Conservation (phyloP, 1,140 invertebrate species). For the Calliphora vicina region DNA sequence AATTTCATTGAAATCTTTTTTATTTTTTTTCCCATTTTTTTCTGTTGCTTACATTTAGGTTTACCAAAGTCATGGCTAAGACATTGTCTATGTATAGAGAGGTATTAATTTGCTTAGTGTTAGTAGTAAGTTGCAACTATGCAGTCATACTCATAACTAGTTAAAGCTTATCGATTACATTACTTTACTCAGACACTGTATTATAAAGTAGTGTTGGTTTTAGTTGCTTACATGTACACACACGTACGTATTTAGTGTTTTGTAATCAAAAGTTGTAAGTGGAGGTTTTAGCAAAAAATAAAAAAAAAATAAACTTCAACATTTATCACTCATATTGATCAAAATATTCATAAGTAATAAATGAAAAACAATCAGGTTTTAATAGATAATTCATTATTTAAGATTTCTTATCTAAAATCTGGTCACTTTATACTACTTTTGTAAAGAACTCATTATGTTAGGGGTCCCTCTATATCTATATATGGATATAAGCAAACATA, state of each 20-base stretch:
- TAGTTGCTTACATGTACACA: too few species aligned
- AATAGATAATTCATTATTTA: conserved; percentile 1
- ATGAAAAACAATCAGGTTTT: not conserved
- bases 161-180: not conserved
- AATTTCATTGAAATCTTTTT: conserved; percentile 31
- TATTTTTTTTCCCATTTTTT: not conserved
- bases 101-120: not conserved
- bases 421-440: not conserved
- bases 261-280: too few species aligned
- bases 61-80: conserved; percentile 30
- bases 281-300: too few species aligned
- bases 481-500: too few species aligned
- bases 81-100: not conserved
- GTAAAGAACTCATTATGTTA: not conserved
- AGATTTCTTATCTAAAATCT: not conserved
- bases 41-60: not conserved
- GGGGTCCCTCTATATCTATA: not conserved
- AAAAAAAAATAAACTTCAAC: too few species aligned
- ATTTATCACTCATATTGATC: conserved; percentile 6
- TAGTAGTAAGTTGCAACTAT: too few species aligned
- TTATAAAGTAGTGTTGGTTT: not conserved
- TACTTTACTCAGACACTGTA: not conserved
- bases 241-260: too few species aligned
- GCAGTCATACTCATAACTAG: not conserved
- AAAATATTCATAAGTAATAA: conserved; percentile 1